Base-by-base conservation (phyloP, 2,113 vertebrate genomes). In the Leuciscus idus region DNA sequence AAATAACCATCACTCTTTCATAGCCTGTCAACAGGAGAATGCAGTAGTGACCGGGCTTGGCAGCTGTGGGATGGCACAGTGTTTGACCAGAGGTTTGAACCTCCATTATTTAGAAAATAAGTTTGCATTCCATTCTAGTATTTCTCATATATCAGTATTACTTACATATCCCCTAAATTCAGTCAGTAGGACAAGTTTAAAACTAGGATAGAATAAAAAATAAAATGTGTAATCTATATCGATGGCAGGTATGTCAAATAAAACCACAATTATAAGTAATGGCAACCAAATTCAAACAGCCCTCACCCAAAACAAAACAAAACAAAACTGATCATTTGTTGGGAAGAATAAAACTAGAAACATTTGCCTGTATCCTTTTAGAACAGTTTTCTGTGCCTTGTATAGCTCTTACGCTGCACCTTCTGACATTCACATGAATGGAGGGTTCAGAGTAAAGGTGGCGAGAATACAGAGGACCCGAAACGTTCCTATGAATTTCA, bases 51-150 rank as follows among this genome's bases (percentile, higher is more conserved):
- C 85, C 85, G 89, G 91, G 90, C 89, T 89, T 93, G 90, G 93
- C 91, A 93, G 92, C 90, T 93, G 85, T 28, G 92, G 91, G 91
- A 94, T 94, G 93, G 94, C 93, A 95, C 92, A 94, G 93, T 94
- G 94, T 94, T 94, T 91, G 92, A 94, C 91, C 90, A 91, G 89
- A 93, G 86, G 90, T 80, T 57, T 89, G 82, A 86, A 91, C 90
- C 87, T 83, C 89, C 83, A 86, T 79, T 84, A 85, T 84, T 17
- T 86, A 88, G 11, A 77, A 75, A 79, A 86, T 10, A 43, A 61
- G 57, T 73, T 68, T 75, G 86, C 52, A 84, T 77, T 90, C 85
- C 80, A 90, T 88, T 91, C 88, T 91, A 92, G 76, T 78, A 59
- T 87, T 89, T 91, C 86, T 90, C 50, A 86, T 89, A 75, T 28